Percentiles rank a stretch among this genome's conserved stretches.
Conservation (phyloP, 2,797 vertebrate genomes). For the Discoglossus pictus region DNA sequence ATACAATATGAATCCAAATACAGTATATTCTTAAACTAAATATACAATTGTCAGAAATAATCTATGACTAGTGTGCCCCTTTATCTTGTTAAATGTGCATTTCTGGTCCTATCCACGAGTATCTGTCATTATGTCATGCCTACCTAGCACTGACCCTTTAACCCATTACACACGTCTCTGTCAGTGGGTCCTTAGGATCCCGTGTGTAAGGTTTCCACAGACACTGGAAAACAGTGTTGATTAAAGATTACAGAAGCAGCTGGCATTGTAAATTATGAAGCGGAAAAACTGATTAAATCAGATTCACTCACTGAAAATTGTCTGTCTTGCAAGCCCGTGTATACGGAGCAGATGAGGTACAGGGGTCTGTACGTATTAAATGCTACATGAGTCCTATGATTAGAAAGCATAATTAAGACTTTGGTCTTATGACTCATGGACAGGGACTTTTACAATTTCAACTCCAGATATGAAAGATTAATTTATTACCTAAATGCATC, state of each 20-base stretch:
- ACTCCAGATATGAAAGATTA: constrained; percentile 28
- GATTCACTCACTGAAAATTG: constrained; percentile 29
- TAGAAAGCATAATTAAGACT: constrained; percentile 33
- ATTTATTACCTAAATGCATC: constrained; percentile 12
- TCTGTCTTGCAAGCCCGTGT: constrained; percentile 37
- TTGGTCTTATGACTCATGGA: constrained; percentile 20
- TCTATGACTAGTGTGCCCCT: too few species aligned
- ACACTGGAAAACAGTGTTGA: constrained; percentile 40
- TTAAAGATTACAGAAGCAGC: constrained; percentile 37
- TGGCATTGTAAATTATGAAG: constrained; percentile 43
- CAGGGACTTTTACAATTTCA: constrained; percentile 17
- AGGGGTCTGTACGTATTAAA: constrained; percentile 35
- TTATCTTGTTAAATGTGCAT: too few species aligned
- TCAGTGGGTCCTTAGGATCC: too few species aligned
- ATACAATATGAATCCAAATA: too few species aligned
- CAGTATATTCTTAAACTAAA: too few species aligned
- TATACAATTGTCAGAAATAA: too few species aligned
- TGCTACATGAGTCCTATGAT: constrained; percentile 36
- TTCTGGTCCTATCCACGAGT: too few species aligned
- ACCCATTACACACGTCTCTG: too few species aligned
- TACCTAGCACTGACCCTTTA: background rate
- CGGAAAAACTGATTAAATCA: constrained; percentile 49
- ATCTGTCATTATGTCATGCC: too few species aligned
- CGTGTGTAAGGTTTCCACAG: background rate
- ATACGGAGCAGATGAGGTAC: constrained; percentile 34